These are phyloP conservation scores for Atherinosoma microstoma DNA, from an alignment of 2,797 vertebrate species.

Conservation along the genomic window DNA sequence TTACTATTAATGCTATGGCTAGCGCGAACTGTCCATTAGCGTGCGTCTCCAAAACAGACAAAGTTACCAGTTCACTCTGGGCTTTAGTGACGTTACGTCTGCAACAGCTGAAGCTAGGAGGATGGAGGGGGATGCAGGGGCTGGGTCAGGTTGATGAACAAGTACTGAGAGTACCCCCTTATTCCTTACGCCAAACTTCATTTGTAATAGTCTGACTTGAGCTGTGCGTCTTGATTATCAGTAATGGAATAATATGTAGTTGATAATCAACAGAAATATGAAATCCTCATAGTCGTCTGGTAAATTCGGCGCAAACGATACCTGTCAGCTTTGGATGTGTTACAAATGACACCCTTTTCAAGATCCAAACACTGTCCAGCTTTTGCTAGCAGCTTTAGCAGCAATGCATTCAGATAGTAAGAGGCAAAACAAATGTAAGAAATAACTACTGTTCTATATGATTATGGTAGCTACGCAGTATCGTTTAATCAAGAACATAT, in stretches of 20 bases:
- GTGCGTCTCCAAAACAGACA: neutral
- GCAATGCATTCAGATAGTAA: neutral
- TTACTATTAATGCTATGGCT: slow-evolving; percentile 5
- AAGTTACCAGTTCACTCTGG: neutral
- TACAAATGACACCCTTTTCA: neutral
- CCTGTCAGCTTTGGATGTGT: fast-evolving
- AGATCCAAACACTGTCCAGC: neutral
- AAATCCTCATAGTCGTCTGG: neutral
- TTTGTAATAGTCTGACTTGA: neutral
- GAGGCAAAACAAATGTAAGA: neutral
- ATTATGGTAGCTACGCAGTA: neutral
- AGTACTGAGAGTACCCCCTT: neutral
- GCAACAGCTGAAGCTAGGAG: neutral
- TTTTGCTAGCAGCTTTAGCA: neutral
- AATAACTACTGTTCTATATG: neutral
- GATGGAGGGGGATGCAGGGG: slow-evolving; percentile 24
- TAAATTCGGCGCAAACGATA: slow-evolving; percentile 30
- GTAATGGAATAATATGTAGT: fast-evolving
- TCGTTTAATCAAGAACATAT: neutral
- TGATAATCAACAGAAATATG: neutral
- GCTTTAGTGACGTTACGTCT: fast-evolving
- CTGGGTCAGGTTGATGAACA: slow-evolving; percentile 25
- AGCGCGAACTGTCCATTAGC: slow-evolving; percentile 33
- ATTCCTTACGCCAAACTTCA: slow-evolving; percentile 25
- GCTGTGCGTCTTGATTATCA: neutral